Evolutionary conservation across 2,797 vertebrate genomes (phyloP), one percentile per base, ranked within the genome.

Genomic region (Melopsittacus undulatus): DNA sequence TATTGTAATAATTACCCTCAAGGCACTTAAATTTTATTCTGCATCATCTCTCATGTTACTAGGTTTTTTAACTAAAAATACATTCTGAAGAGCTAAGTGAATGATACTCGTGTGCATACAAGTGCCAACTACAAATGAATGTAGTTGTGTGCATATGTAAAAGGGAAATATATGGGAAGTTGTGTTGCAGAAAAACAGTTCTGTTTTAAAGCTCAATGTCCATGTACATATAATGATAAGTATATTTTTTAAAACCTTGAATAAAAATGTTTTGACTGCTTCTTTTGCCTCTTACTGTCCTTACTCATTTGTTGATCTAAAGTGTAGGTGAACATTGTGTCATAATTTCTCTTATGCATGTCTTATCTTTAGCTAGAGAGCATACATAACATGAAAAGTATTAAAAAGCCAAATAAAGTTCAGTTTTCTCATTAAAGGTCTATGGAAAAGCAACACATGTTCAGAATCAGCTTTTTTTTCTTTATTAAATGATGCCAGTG

Each of bases 261-360:
- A 51, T 57, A 30, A 63, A 89, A 66, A 27, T 49, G 22, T 10
- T 83, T 42, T 16, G 26, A 67, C 10, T 42, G 34, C 29, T 54
- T 90, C 3, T 27, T 83, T 14, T 9, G 4, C 36, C 6, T 83
- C 7, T 46, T 76, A 15, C 5, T 30, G 18, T 64, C 9, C n/a
- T 67, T 72, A 61, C 46, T 52, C 14, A 3, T 76, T 83, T 81
- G 12, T 23, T 74, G 19, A 24, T 77, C 19, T 77, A 61, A 86
- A 86, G 10, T 30, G 3, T 59, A 27, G 13, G 45, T 2, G 2
- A 59, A n/a, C 9, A 30, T 62, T 0, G 0, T 9, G 16, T 59
- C 3, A 5, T 49, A 12, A 46, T 63, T 73, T 76, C 16, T 72
- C 5, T n/a, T 62, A 56, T 7, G 69, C 23, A 0, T 79, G 5